Percentiles rank a stretch among this genome's conserved stretches.
These are phyloP conservation scores for Chiroxiphia lanceolata DNA, from an alignment of 2,797 vertebrate species.

Conservation along the genomic window DNA sequence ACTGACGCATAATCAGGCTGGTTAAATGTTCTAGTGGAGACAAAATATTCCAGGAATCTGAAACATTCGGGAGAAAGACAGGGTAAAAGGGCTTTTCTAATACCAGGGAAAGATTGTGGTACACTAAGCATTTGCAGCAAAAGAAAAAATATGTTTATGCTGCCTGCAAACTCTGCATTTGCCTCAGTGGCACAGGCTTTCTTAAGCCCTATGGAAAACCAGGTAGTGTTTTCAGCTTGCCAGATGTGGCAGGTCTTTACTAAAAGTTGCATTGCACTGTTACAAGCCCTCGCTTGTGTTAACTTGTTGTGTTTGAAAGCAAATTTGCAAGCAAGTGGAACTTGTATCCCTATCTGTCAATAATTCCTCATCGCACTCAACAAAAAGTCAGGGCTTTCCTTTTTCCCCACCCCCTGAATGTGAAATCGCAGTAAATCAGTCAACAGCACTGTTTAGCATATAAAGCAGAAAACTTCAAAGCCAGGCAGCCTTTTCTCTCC, in stretches of 20 bases:
- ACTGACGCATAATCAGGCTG: neutral
- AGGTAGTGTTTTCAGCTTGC: constrained; percentile 19
- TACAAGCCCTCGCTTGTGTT: constrained; percentile 27
- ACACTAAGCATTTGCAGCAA: neutral
- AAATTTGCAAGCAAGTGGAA: constrained; percentile 48
- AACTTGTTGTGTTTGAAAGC: constrained; percentile 29
- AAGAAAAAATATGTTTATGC: neutral
- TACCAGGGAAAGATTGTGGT: neutral
- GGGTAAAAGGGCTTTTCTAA: neutral
- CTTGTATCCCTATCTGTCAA: constrained; percentile 2
- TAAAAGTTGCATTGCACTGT: neutral
- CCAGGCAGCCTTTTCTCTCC: constrained; percentile 32
- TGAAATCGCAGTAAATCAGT: constrained; percentile 40
- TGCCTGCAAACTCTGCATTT: neutral
- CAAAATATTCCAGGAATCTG: constrained; percentile 67
- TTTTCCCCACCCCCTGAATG: constrained; percentile 8
- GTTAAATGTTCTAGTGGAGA: constrained; percentile 43
- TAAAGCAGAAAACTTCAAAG: constrained; percentile 62
- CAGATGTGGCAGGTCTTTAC: constrained; percentile 17
- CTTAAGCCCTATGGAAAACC: neutral
- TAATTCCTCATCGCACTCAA: constrained; percentile 46
- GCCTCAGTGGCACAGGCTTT: neutral
- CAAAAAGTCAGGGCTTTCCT: constrained; percentile 21
- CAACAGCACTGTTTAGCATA: constrained; percentile 53
- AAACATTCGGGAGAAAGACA: constrained; percentile 25